phyloP scores from a whole-genome alignment of 2,113 vertebrate genomes.

The Prochilodus magdalenae region DNA sequence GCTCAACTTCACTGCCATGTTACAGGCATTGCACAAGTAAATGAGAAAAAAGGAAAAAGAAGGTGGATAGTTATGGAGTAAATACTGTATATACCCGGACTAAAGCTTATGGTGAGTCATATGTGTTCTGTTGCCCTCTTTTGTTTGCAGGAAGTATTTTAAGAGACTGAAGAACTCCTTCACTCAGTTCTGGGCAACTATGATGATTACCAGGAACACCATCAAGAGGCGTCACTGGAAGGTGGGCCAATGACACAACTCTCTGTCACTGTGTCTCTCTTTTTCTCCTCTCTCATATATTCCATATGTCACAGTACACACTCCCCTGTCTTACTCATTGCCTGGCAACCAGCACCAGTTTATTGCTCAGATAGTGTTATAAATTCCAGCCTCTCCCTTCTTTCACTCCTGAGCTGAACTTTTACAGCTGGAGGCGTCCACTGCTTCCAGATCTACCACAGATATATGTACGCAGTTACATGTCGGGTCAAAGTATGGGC shows the following conservation, averaged over 20 bases:
- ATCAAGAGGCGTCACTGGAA: constrained; percentile 76
- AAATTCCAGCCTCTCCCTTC: constrained; percentile 28
- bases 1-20: too few species aligned
- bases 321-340: constrained; percentile 4
- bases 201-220: constrained; percentile 81
- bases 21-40: background rate
- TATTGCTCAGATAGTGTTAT: constrained; percentile 31
- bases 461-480: background rate
- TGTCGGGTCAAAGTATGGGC: constrained; percentile 17
- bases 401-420: background rate
- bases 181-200: constrained; percentile 79
- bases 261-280: background rate
- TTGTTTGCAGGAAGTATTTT: constrained; percentile 78
- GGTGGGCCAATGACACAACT: constrained; percentile 57
- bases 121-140: constrained; percentile 17
- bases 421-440: background rate
- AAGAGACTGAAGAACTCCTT: constrained; percentile 81
- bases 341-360: constrained; percentile 44
- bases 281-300: background rate
- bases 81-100: background rate
- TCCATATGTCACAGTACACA: background rate
- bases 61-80: background rate
- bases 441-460: background rate
- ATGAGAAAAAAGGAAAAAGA: background rate
- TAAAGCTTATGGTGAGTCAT: background rate